Conservation (phyloP, 2,113 vertebrate genomes). For the Etheostoma spectabile region DNA sequence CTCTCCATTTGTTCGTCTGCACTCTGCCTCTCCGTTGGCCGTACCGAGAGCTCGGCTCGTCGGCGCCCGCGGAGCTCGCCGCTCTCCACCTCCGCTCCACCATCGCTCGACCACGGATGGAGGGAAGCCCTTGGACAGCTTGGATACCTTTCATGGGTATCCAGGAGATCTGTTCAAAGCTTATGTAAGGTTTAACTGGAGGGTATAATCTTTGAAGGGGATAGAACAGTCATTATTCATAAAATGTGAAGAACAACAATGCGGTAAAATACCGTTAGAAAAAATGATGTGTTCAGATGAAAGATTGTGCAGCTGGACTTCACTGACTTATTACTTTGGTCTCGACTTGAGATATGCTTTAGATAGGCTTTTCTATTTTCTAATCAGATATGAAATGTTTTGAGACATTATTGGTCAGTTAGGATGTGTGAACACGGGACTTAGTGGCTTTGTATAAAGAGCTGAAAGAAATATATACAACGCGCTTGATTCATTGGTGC, state of each 20-base stretch:
- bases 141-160: constrained; percentile 87
- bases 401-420: not conserved
- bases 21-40: constrained; percentile 52
- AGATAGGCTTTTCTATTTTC: not conserved
- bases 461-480: no score
- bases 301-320: not conserved
- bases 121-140: constrained; percentile 91
- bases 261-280: constrained; percentile 40
- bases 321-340: constrained; percentile 11
- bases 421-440: not conserved
- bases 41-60: constrained; percentile 84
- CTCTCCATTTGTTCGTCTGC: constrained; percentile 49
- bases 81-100: constrained; percentile 89
- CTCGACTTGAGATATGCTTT: not conserved
- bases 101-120: constrained; percentile 90
- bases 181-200: constrained; percentile 59
- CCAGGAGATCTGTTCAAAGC: constrained; percentile 84
- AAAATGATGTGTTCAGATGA: not conserved
- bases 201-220: not conserved
- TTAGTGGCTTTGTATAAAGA: not conserved
- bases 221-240: no score
- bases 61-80: constrained; percentile 93
- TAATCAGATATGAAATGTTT: no score
- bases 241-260: constrained; percentile 24
- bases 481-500: no score